Conservation (phyloP, 2,888 invertebrate species). For the Cetonia aurata region DNA sequence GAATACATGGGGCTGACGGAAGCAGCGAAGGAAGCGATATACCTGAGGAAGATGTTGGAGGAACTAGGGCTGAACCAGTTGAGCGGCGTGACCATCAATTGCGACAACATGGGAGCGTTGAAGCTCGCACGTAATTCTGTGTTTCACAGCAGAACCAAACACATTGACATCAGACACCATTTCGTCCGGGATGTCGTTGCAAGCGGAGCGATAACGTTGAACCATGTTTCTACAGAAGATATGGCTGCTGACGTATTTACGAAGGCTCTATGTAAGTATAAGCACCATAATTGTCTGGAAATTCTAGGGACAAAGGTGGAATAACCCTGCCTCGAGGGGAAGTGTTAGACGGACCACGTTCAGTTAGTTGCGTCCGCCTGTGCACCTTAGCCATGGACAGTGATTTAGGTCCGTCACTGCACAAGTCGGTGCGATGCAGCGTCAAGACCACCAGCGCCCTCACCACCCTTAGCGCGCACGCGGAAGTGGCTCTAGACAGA, state of each 20-base stretch:
- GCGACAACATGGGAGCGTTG: too few species aligned
- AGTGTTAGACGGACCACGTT: too few species aligned
- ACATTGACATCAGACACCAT: slow-evolving; percentile 46
- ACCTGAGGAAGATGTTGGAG: background rate
- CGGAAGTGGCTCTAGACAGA: too few species aligned
- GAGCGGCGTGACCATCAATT: too few species aligned
- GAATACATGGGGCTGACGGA: slow-evolving; percentile 48
- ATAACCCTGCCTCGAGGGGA: slow-evolving; percentile 12
- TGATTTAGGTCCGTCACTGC: too few species aligned
- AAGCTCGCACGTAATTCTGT: slow-evolving; percentile 43
- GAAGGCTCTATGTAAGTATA: slow-evolving; percentile 28
- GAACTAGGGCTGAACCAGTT: too few species aligned
- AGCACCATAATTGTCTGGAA: slow-evolving; percentile 21
- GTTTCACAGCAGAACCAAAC: slow-evolving; percentile 45
- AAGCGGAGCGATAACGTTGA: slow-evolving; percentile 24
- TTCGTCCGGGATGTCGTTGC: slow-evolving; percentile 30
- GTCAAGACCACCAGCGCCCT: too few species aligned
- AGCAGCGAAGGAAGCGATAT: slow-evolving; percentile 13
- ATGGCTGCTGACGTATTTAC: slow-evolving; percentile 44
- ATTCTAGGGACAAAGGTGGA: slow-evolving; percentile 3
- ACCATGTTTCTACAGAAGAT: slow-evolving; percentile 28
- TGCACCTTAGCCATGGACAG: too few species aligned
- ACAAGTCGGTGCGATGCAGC: too few species aligned
- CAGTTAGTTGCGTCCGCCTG: too few species aligned
- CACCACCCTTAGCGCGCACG: too few species aligned